Base-by-base conservation (phyloP, 2,113 vertebrate genomes). In the Cynopterus brachyotis region DNA sequence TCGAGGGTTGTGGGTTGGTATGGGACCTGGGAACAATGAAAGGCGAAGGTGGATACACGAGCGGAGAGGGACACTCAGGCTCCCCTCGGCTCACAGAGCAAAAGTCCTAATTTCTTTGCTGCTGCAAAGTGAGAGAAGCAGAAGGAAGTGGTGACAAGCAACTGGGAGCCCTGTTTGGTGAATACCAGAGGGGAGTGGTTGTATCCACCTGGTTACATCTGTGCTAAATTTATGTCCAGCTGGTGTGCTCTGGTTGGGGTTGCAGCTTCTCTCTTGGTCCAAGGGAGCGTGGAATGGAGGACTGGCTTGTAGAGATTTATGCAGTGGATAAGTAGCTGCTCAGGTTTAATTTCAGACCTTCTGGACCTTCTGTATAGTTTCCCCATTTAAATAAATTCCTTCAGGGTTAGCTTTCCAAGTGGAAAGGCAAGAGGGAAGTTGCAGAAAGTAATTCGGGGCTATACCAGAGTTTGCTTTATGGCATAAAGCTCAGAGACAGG, bases 321-420 rank as follows among this genome's bases (percentile, higher is more conserved):
- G 55, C 32, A 19, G 22, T 35, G 59, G 66, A 66, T 2, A 2
- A 97, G 60, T 60, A 86, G 84, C 91, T 86, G 17, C 80, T 91
- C 0, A 8, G n/a, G 32, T 50, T 94, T 88, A 67, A 76, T 95
- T 91, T 91, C 85, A 88, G 86, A 81, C 47, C 50, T 57, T 95
- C 81, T 42, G 42, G 7, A n/a, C n/a, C n/a, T n/a, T n/a, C n/a
- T 82, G 72, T 22, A 45, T 80, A 89, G 42, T 37, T 69, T 62
- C 15, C 24, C 59, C 0, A 1, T 83, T 96, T 87, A 85, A 96
- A 83, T 32, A 89, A 69, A 73, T 67, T 70, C 76, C 92, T 95
- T 91, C 0, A 0, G 4, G 45, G 45, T 85, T 79, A 69, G 80
- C 64, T 93, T 95, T 89, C 45, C 53, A 60, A 50, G 20, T 22